Conservation (phyloP, 2,797 vertebrate genomes). For the Tadarida brasiliensis region DNA sequence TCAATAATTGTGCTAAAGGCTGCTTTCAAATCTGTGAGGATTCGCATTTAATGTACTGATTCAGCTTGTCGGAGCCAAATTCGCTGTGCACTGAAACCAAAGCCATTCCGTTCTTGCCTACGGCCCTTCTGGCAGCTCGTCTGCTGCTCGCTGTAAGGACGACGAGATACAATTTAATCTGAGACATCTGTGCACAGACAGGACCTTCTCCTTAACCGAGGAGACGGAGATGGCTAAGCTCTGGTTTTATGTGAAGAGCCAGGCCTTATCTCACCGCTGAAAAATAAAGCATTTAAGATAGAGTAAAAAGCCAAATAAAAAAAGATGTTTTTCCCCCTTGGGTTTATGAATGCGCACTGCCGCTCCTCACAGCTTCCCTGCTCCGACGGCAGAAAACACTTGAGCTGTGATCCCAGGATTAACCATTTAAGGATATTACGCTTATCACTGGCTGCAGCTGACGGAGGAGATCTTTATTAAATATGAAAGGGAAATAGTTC, state of each 20-base stretch:
- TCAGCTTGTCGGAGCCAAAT: conserved; percentile 99
- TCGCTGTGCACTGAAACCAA: conserved; percentile 99
- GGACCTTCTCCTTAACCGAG: conserved; percentile 92
- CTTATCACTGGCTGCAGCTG: conserved; percentile 85
- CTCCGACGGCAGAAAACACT: conserved; percentile 82
- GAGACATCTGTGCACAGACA: conserved; percentile 98
- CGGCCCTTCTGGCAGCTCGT: conserved; percentile 98
- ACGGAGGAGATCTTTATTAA: conserved; percentile 86
- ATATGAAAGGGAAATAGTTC: conserved; percentile 75
- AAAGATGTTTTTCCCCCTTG: conserved; percentile 45
- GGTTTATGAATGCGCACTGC: conserved; percentile 85
- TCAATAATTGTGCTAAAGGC: conserved; percentile 99
- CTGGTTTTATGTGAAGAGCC: conserved; percentile 94
- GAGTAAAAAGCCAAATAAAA: conserved; percentile 77
- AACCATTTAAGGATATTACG: conserved; percentile 87
- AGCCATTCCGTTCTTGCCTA: conserved; percentile 99
- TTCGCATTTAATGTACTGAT: conserved; percentile 99
- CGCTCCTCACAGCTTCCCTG: conserved; percentile 78
- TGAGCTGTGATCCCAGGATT: conserved; percentile 86
- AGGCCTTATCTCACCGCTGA: conserved; percentile 92
- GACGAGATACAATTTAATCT: conserved; percentile 98
- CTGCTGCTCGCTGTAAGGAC: conserved; percentile 90
- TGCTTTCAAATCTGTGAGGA: conserved; percentile 98
- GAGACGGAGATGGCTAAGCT: conserved; percentile 93
- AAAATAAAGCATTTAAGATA: conserved; percentile 90